phyloP scores from a whole-genome alignment of 2,888 invertebrate genomes.

The Lepetodrilus schrolli region DNA sequence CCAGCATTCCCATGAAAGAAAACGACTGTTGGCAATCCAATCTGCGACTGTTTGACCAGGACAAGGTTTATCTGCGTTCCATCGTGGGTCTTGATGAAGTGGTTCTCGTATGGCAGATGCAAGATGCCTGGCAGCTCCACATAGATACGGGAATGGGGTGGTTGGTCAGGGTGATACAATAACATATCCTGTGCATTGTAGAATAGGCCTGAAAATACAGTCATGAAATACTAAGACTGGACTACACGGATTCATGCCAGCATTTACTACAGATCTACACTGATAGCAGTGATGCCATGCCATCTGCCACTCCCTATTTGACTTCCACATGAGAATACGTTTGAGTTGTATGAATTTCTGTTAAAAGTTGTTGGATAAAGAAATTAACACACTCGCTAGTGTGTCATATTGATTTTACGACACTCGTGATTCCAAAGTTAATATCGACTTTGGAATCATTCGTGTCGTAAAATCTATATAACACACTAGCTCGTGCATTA shows the following conservation, averaged over 20 bases:
- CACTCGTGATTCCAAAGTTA: too few relatives aligned
- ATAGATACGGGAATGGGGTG: constrained; percentile 89
- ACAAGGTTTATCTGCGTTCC: constrained; percentile 73
- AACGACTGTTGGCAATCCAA: constrained; percentile 84
- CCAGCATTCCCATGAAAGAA: constrained; percentile 98
- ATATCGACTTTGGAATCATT: too few relatives aligned
- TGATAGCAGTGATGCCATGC: too few relatives aligned
- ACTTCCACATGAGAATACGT: too few relatives aligned
- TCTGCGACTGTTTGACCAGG: constrained; percentile 73
- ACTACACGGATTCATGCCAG: neutral
- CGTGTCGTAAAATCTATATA: too few relatives aligned
- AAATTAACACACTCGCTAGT: too few relatives aligned
- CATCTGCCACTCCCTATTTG: too few relatives aligned
- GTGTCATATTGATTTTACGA: too few relatives aligned
- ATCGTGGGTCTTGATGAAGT: constrained; percentile 79
- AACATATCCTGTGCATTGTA: constrained; percentile 88
- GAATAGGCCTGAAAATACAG: constrained; percentile 74
- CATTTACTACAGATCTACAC: too few relatives aligned
- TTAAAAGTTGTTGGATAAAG: too few relatives aligned
- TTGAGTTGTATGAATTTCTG: too few relatives aligned
- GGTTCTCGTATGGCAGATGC: constrained; percentile 89
- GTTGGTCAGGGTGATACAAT: constrained; percentile 91
- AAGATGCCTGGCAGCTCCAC: constrained; percentile 88
- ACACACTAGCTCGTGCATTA: too few relatives aligned
- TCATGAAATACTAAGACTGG: neutral